Base-by-base conservation (phyloP, 1,140 invertebrate genomes). In the Wasmannia auropunctata region DNA sequence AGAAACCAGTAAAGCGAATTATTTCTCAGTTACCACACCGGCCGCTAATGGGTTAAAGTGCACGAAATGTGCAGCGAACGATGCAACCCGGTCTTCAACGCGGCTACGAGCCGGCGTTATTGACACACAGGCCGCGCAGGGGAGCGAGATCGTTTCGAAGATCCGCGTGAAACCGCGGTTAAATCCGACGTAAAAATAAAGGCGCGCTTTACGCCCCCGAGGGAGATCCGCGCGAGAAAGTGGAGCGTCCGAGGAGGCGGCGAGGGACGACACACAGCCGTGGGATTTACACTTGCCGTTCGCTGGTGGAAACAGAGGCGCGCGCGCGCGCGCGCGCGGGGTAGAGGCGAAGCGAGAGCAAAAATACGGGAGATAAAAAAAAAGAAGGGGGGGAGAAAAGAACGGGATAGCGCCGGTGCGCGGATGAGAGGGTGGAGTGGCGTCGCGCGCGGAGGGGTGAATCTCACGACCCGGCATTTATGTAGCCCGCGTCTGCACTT, bases 181-280 rank as follows among this genome's bases (percentile, higher is more conserved):
- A 93, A 94, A 93, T 92, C 93, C 91, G 86, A 87, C 90, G 91
- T 93, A 91, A 93, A 89, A 94, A 93, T 93, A 93, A 93, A 93
- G 90, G 87, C 89, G 87, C 89, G 85, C 91, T 92, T 93, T 92
- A 92, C 87, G 90, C 80, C 62, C 92, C 86, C 87, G 60, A 87
- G 89, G 85, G 89, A n/a, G n/a, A 86, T 91, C 76, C 85, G 62
- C 49, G 49, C 51, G 31, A 70, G 69, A 58, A 85, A 88, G 60
- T 88, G 54, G 87, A 88, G 65, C 87, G 60, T 43, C 40, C 74
- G 67, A 46, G 65, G 67, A 28, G 16, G 43, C 19, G 14, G 22
- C n/a, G 40, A 60, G 56, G 77, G 34, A 25, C 22, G 60, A 19
- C 43, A n/a, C 51, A 51, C 56, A 40, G 49, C 60, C 63, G 49